Evolutionary conservation across 2,797 vertebrate species (phyloP).

Genomic region (Amblyraja radiata): DNA sequence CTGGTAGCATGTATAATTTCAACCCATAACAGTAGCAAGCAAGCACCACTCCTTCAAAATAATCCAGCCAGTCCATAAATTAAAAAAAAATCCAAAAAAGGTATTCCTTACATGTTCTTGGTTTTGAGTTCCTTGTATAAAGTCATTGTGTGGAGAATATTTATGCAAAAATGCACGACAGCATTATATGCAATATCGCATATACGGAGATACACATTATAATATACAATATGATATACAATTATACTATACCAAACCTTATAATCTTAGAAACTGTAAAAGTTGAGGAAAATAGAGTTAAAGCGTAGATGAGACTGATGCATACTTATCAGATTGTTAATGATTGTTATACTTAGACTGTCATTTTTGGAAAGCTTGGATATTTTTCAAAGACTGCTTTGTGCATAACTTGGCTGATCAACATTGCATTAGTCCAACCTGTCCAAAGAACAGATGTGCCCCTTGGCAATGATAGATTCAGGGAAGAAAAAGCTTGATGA

Average conservation of each 20-base stretch:
- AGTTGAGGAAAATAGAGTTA: not conserved
- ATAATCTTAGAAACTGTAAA: not conserved
- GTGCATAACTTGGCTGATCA: not conserved
- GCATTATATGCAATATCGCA: not conserved
- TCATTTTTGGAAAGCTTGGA: not conserved
- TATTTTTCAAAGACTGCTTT: not conserved
- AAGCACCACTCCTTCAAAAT: not conserved
- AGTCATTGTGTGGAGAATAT: not conserved
- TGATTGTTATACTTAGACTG: not conserved
- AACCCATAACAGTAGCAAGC: not conserved
- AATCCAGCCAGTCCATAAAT: not conserved
- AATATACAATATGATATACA: no score
- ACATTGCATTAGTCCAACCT: not conserved
- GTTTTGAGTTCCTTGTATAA: not conserved
- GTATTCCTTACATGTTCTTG: not conserved
- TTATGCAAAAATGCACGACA: not conserved
- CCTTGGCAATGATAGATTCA: not conserved
- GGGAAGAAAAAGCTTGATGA: not conserved
- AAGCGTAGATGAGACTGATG: not conserved
- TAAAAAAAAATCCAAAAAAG: not conserved
- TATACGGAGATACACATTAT: no score
- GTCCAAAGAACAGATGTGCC: constrained; percentile 22
- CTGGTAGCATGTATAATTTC: not conserved
- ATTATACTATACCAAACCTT: no score
- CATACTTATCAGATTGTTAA: not conserved